A percentile compares a stretch with the other conserved stretches of the same genome.
Conservation (phyloP, 2,888 invertebrate genomes). For the Hybos culiciformis region DNA sequence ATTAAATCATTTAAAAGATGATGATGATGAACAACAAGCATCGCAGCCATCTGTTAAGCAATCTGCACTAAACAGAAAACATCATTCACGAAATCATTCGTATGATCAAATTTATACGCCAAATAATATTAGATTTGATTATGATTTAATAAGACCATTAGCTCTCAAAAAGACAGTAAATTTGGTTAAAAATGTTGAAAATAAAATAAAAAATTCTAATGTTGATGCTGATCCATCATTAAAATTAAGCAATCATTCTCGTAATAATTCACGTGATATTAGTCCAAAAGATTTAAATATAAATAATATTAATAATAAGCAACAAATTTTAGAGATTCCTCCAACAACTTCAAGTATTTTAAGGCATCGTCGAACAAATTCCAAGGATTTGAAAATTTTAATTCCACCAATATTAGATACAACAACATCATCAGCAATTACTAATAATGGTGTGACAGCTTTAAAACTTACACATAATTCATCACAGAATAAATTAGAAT, state of each 20-base stretch:
- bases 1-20: constrained; percentile 31
- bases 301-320: no score
- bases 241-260: constrained; percentile 41
- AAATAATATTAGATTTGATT: constrained; percentile 35
- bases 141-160: constrained; percentile 31
- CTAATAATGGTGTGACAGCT: neutral
- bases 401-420: neutral
- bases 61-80: constrained; percentile 20
- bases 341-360: constrained; percentile 26
- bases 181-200: constrained; percentile 30
- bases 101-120: constrained; percentile 37
- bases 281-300: constrained; percentile 1
- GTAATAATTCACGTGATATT: constrained; percentile 26
- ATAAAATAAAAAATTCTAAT: constrained; percentile 32
- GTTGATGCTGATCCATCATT: constrained; percentile 23
- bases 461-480: neutral
- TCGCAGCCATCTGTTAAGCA: neutral
- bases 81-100: constrained; percentile 35
- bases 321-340: neutral
- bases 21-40: constrained; percentile 12
- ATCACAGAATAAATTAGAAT: neutral
- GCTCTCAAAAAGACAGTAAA: constrained; percentile 30
- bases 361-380: constrained; percentile 46
- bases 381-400: constrained; percentile 37
- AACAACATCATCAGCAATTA: neutral